These are phyloP conservation scores for Ranitomeya imitator DNA, from an alignment of 2,113 vertebrate species.

Conservation along the genomic window DNA sequence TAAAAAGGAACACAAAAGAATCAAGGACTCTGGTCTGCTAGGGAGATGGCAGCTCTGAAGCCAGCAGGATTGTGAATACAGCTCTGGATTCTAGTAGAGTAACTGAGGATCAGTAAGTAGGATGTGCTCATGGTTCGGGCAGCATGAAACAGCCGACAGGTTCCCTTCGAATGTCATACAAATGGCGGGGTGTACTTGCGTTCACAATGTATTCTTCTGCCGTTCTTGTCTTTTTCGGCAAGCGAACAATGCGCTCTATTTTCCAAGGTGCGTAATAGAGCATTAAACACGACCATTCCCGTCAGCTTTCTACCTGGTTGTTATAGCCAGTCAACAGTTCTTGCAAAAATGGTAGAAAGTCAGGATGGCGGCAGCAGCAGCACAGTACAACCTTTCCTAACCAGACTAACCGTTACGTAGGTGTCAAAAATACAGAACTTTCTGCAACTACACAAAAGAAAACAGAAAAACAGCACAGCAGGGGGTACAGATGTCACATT, in stretches of 20 bases:
- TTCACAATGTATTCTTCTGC: neutral
- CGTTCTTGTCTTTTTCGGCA: neutral
- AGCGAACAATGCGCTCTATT: no score
- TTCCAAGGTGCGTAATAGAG: no score
- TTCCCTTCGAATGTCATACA: neutral
- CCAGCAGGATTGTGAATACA: neutral
- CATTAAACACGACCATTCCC: neutral
- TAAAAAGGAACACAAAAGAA: no score
- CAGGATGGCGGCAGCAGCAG: neutral
- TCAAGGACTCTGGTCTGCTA: no score
- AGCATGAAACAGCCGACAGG: no score
- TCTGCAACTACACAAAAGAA: neutral
- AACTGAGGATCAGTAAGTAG: no score
- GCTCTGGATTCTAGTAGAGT: neutral
- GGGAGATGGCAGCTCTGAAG: neutral
- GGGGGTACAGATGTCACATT: no score
- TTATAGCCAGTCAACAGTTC: neutral
- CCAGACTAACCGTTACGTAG: neutral
- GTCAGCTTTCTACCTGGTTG: neutral
- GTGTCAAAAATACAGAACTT: neutral
- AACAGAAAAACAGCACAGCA: neutral
- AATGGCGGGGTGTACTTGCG: neutral
- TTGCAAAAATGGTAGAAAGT: neutral
- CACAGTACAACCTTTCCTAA: neutral
- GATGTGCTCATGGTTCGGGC: no score